phyloP scores from a whole-genome alignment of 2,888 invertebrate genomes.

The Palloptera scutellata region DNA sequence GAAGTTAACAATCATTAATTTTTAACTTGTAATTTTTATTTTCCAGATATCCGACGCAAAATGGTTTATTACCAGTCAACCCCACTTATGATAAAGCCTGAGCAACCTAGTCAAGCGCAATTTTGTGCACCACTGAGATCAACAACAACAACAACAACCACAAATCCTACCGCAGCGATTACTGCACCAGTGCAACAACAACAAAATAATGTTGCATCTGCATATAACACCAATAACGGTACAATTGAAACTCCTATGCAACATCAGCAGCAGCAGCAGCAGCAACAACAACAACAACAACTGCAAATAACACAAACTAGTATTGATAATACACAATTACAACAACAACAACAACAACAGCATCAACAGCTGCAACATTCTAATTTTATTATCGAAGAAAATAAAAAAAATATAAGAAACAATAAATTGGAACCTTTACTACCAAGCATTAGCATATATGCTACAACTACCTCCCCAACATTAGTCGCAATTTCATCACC shows the following conservation, averaged over 20 bases:
- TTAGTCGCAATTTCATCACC: constrained; percentile 14
- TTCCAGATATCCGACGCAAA: constrained; percentile 56
- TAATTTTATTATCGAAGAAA: too few relatives aligned
- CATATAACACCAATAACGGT: constrained; percentile 12
- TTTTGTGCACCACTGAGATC: constrained; percentile 52
- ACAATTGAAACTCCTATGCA: constrained; percentile 44
- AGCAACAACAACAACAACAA: constrained; percentile 31
- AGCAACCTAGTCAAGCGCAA: constrained; percentile 58
- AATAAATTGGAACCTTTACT: constrained; percentile 48
- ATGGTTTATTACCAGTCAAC: constrained; percentile 64
- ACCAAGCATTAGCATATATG: constrained; percentile 37
- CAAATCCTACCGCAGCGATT: constrained; percentile 32
- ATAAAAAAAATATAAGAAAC: constrained; percentile 25
- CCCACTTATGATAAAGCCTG: constrained; percentile 62
- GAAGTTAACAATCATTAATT: too few relatives aligned
- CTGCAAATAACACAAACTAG: constrained; percentile 36
- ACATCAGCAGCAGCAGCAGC: constrained; percentile 47
- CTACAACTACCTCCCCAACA: constrained; percentile 27
- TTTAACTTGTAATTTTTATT: not conserved
- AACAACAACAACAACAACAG: constrained; percentile 45
- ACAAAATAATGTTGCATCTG: constrained; percentile 6
- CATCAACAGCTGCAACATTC: constrained; percentile 13
- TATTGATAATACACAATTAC: constrained; percentile 18
- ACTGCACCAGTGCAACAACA: constrained; percentile 20
- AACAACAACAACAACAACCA: constrained; percentile 26